These are phyloP conservation scores for Dasyprocta punctata DNA, from an alignment of 2,113 vertebrate genomes.

Conservation along the genomic window DNA sequence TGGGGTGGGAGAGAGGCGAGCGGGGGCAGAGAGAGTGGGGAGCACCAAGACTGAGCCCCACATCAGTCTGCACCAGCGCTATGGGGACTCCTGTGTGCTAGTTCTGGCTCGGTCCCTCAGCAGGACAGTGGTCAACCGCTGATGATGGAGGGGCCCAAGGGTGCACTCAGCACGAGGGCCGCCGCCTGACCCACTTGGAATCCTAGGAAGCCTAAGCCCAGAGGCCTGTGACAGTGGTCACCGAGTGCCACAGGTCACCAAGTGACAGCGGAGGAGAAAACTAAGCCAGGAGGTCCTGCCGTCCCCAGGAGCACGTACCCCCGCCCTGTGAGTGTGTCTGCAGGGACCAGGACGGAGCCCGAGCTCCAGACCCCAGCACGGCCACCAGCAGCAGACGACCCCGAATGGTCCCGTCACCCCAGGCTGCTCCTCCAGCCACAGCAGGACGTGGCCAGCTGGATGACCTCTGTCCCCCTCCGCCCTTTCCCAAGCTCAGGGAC, in stretches of 20 bases:
- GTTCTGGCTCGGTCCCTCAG: not conserved
- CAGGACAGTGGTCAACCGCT: no score
- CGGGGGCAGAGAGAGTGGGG: not conserved
- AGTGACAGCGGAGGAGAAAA: not conserved
- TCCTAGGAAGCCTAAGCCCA: not conserved
- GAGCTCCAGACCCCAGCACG: not conserved
- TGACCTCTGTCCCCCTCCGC: not conserved
- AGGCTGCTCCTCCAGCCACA: not conserved
- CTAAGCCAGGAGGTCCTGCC: not conserved
- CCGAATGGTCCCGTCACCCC: not conserved
- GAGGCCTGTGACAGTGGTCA: not conserved
- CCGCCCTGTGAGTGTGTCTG: no score
- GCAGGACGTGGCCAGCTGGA: not conserved
- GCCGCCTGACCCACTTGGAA: not conserved
- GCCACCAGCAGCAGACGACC: not conserved
- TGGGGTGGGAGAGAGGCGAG: not conserved
- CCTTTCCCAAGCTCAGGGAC: not conserved
- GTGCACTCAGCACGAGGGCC: constrained; percentile 18
- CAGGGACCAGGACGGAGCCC: not conserved
- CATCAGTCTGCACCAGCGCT: no score
- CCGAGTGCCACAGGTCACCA: not conserved
- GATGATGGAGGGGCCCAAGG: no score
- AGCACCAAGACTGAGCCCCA: no score
- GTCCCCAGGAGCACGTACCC: no score
- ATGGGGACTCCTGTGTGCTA: no score